Conservation (phyloP, 2,888 invertebrate genomes). For the Elysia crispata region DNA sequence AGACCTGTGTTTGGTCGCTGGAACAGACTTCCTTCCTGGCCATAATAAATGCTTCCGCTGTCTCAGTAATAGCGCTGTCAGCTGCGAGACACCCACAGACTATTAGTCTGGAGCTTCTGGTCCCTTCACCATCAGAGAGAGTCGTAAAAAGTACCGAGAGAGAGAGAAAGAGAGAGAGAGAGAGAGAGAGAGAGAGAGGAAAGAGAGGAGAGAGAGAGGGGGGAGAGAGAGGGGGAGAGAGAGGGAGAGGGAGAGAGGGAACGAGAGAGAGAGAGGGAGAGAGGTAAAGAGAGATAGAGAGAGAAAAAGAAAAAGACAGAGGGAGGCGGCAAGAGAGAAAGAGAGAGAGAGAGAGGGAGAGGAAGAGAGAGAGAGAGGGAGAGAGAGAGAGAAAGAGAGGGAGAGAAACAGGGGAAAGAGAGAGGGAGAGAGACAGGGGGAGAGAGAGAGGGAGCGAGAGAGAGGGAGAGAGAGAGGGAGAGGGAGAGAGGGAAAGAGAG, state of each 20-base stretch:
- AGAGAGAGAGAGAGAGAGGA: background rate
- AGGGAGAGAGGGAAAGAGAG: background rate
- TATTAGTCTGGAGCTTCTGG: too few relatives aligned
- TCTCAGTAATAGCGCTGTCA: too few relatives aligned
- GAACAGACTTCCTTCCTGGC: too few relatives aligned
- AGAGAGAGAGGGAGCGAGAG: constrained; percentile 10
- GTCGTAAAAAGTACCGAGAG: too few relatives aligned
- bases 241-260: constrained; percentile 6
- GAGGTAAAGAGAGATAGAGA: background rate
- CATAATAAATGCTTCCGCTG: too few relatives aligned
- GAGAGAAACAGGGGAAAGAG: background rate
- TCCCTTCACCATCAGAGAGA: too few relatives aligned
- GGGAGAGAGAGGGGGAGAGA: background rate
- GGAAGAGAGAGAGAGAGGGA: background rate
- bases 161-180: too few relatives aligned
- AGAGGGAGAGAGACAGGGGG: background rate
- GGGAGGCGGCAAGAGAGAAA: constrained; percentile 2
- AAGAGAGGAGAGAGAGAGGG: background rate
- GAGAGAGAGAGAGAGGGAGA: constrained; percentile 3
- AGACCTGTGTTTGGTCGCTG: too few relatives aligned
- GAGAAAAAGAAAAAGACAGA: background rate
- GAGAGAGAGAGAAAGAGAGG: constrained; percentile 2
- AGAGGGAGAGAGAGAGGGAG: background rate
- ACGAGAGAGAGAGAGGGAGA: background rate
- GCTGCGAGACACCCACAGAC: too few relatives aligned